Percentiles rank a stretch among this genome's conserved stretches.
Evolutionary conservation across 2,888 invertebrate genomes (phyloP).

Genomic region (Choreutis nemorana): DNA sequence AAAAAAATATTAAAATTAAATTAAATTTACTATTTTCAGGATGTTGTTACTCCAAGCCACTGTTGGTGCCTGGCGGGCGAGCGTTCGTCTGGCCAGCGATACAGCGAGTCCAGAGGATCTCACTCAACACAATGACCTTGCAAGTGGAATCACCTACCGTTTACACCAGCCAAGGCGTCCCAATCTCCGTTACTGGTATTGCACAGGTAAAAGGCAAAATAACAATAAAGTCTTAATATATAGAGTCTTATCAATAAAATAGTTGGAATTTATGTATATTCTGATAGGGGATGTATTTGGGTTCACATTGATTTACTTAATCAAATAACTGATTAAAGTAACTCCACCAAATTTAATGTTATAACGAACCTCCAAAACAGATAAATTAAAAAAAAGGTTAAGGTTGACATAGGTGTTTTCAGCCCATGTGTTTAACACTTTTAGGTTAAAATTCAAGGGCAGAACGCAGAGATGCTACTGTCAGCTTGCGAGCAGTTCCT

Average conservation of each 20-base stretch:
- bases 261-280: too few species aligned
- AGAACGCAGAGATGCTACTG: constrained; percentile 87
- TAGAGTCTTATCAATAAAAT: too few species aligned
- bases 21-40: constrained; percentile 62
- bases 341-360: too few species aligned
- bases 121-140: constrained; percentile 96
- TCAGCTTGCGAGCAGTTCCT: constrained; percentile 95
- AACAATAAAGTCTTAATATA: too few species aligned
- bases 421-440: constrained; percentile 13
- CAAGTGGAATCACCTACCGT: constrained; percentile 96
- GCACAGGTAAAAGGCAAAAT: constrained; percentile 83
- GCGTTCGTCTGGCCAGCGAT: constrained; percentile 97
- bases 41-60: constrained; percentile 93
- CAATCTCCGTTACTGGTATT: constrained; percentile 96
- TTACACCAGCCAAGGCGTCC: constrained; percentile 95
- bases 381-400: not conserved
- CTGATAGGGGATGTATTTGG: too few species aligned
- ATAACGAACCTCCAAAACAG: too few species aligned
- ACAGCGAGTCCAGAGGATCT: constrained; percentile 89
- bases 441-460: constrained; percentile 87
- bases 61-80: constrained; percentile 93
- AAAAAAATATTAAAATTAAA: not conserved
- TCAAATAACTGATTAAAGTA: not conserved
- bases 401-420: too few species aligned
- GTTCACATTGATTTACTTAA: too few species aligned